These are phyloP conservation scores for Phymastichus coffea DNA, from an alignment of 1,140 invertebrate genomes.

Conservation along the genomic window DNA sequence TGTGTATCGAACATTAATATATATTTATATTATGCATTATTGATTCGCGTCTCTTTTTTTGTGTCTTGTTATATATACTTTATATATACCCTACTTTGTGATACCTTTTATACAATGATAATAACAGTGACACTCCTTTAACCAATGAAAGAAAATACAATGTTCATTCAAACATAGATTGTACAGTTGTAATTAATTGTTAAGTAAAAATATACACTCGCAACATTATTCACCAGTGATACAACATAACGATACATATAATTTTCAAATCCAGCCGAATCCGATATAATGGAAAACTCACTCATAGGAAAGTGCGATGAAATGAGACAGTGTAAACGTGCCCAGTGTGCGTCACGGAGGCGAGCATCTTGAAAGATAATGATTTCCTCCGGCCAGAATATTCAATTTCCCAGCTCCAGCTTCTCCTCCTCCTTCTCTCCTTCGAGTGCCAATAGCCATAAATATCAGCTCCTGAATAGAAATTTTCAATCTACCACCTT, in stretches of 20 bases:
- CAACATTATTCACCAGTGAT: no score
- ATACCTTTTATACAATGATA: background rate
- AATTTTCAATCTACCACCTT: background rate
- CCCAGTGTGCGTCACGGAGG: constrained; percentile 1
- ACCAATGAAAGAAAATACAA: background rate
- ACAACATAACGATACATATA: no score
- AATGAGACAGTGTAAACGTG: constrained; percentile 12
- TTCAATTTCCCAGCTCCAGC: no score
- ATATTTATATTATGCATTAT: background rate
- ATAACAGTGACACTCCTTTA: background rate
- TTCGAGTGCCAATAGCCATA: background rate
- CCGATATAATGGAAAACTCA: no score
- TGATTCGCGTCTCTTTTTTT: background rate
- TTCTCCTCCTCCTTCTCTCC: background rate
- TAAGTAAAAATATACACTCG: background rate
- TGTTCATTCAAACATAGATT: background rate
- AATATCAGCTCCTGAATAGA: background rate
- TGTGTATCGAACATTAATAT: background rate
- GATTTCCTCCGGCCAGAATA: background rate
- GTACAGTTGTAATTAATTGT: background rate
- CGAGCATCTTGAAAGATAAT: constrained; percentile 10
- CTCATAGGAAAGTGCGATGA: background rate
- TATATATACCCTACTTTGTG: no score
- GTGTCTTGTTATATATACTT: constrained; percentile 16
- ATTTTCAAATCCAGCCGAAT: no score